Percentiles rank a stretch among this genome's conserved stretches.
Evolutionary conservation across 2,888 invertebrate species (phyloP).

Genomic region (Criorhina ranunculi): DNA sequence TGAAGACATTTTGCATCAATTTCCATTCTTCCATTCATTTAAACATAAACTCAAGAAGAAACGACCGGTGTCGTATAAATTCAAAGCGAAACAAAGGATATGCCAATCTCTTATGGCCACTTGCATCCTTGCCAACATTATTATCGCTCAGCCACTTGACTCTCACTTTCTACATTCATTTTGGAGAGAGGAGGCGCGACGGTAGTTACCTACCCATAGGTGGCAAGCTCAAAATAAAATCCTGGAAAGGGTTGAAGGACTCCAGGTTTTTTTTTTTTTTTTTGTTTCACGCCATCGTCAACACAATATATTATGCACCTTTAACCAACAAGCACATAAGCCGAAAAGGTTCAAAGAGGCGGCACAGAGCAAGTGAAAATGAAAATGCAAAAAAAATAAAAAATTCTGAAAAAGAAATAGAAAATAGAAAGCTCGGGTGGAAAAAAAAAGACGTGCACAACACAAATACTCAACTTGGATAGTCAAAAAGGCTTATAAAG

Average conservation of each 20-base stretch:
- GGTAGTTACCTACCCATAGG: constrained; percentile 53
- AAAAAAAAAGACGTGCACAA: constrained; percentile 70
- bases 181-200: constrained; percentile 39
- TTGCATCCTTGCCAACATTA: constrained; percentile 53
- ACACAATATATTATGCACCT: constrained; percentile 76
- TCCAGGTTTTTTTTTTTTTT: constrained; percentile 43
- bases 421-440: constrained; percentile 57
- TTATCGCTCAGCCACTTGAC: constrained; percentile 62
- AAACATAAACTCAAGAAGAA: background rate
- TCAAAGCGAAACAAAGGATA: constrained; percentile 34
- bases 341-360: constrained; percentile 75
- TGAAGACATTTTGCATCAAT: background rate
- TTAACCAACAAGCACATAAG: constrained; percentile 71
- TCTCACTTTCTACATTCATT: constrained; percentile 61
- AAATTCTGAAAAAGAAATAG: constrained; percentile 53
- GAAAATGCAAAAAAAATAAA: constrained; percentile 36
- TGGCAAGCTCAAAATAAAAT: constrained; percentile 26
- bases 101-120: constrained; percentile 61
- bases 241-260: constrained; percentile 42
- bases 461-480: constrained; percentile 76
- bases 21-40: constrained; percentile 5
- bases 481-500: constrained; percentile 77
- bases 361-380: constrained; percentile 57
- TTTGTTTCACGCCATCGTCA: constrained; percentile 75
- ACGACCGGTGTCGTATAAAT: background rate